Evolutionary conservation across 2,797 vertebrate species (phyloP).

Genomic region (Lemur catta): DNA sequence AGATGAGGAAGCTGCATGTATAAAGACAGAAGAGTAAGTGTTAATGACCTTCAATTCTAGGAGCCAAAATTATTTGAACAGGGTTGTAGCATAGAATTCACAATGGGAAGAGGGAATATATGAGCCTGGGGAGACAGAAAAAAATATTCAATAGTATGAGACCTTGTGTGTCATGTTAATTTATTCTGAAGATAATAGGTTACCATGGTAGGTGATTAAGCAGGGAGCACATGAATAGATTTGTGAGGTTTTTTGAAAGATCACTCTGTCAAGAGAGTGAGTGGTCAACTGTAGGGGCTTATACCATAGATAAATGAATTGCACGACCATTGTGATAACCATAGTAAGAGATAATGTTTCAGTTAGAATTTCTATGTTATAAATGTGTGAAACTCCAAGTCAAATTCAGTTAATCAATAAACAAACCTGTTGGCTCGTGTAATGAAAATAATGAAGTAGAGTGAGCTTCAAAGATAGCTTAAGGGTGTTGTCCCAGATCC

Average conservation of each 20-base stretch:
- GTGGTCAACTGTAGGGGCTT: neutral
- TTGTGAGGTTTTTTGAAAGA: neutral
- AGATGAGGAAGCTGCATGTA: neutral
- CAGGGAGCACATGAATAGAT: neutral
- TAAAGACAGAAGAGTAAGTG: slow-evolving; percentile 1
- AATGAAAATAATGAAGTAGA: neutral
- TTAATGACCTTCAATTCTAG: slow-evolving; percentile 35
- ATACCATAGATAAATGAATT: neutral
- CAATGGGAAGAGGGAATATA: neutral
- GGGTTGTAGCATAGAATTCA: neutral
- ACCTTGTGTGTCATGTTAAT: slow-evolving; percentile 20
- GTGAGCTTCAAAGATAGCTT: neutral
- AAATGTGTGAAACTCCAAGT: neutral
- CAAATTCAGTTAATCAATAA: neutral
- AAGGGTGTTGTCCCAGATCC: neutral
- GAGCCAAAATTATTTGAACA: slow-evolving; percentile 17
- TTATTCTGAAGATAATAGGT: slow-evolving; percentile 26
- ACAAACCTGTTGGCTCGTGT: neutral
- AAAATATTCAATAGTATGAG: slow-evolving; percentile 7
- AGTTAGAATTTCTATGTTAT: neutral
- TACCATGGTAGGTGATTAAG: neutral
- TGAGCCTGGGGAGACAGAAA: neutral
- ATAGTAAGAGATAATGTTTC: neutral
- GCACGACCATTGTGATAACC: neutral
- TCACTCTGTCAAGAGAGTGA: neutral